Evolutionary conservation across 1,140 invertebrate species (phyloP), one percentile per base, ranked within the genome.

Genomic region (Trichoplusia ni): DNA sequence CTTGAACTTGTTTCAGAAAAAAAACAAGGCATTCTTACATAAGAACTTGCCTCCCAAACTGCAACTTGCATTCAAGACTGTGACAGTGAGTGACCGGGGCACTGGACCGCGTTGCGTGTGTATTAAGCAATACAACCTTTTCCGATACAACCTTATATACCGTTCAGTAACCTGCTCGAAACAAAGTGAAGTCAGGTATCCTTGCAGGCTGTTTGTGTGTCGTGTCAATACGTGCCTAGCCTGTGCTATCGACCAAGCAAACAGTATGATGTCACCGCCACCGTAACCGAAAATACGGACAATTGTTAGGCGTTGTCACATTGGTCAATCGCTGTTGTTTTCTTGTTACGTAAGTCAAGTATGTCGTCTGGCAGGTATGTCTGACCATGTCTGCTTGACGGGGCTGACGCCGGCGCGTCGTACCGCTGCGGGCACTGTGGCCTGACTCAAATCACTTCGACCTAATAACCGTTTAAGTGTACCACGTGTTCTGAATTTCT

Each of bases 51-150:
- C 29, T 59, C 40, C 40, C 9, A 33, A 59, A 59, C n/a, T 21
- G 21, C 13, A 19, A 8, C 16, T 33, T 9, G 8, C 21, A 35
- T 31, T 44, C 56, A 51, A n/a, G 44, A 16, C 27, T 47, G 29
- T 62, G 83, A 33, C 33, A 82, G 56, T 0, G 71, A 53, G 35
- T 64, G 66, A 68, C 59, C 53, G 35, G 59, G 53, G 44, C 67
- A 64, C 49, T 40, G 62, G 61, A 56, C 47, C 54, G 33, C 51
- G 23, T 61, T 61, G 29, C 59, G 44, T 38, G 37, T 54, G 27
- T 29, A 21, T 66, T 70, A 23, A 38, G 64, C 25, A 67, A 67
- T 54, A 6, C 9, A 56, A 64, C 61, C 61, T 67, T 71, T 59
- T 67, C 18, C n/a, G 37, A 49, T 58, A 37, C 23, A 58, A 40